These are phyloP conservation scores for Helicoverpa armigera DNA, from an alignment of 1,140 invertebrate genomes.

Conservation along the genomic window DNA sequence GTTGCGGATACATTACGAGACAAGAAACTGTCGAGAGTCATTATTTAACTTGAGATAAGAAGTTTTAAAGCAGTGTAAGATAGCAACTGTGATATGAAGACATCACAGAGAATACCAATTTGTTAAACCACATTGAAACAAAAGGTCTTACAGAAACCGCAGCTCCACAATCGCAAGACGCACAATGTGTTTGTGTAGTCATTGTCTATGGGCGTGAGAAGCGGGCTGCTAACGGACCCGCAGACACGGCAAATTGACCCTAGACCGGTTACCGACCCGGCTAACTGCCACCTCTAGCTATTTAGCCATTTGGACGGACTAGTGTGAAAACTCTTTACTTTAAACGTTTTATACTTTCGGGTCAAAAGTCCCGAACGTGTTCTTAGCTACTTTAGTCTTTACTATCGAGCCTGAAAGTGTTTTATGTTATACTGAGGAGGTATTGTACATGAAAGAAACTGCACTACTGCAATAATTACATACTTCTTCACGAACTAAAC, in stretches of 20 bases:
- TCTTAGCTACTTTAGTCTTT: neutral
- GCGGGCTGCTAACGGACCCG: slow-evolving; percentile 48
- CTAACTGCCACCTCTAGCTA: slow-evolving; percentile 34
- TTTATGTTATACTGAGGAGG: too few species aligned
- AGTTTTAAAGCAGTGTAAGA: neutral
- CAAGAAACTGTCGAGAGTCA: too few species aligned
- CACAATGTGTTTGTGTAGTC: slow-evolving; percentile 34
- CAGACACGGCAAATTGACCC: slow-evolving; percentile 47
- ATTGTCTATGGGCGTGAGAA: slow-evolving; percentile 50
- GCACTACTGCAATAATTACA: too few species aligned
- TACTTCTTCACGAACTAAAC: too few species aligned
- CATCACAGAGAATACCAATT: slow-evolving; percentile 25
- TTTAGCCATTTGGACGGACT: slow-evolving; percentile 8
- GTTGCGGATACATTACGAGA: neutral
- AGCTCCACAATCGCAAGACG: slow-evolving; percentile 24
- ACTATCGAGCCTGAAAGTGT: too few species aligned
- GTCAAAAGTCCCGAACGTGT: slow-evolving; percentile 2
- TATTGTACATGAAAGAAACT: too few species aligned
- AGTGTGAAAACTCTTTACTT: neutral
- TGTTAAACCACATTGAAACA: slow-evolving; percentile 27
- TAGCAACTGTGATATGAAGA: neutral
- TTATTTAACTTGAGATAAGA: too few species aligned
- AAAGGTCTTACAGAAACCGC: slow-evolving; percentile 27
- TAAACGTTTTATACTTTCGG: neutral
- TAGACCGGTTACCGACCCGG: slow-evolving; percentile 47